Evolutionary conservation across 1,140 invertebrate species (phyloP).

Genomic region (Dysdera silvatica): DNA sequence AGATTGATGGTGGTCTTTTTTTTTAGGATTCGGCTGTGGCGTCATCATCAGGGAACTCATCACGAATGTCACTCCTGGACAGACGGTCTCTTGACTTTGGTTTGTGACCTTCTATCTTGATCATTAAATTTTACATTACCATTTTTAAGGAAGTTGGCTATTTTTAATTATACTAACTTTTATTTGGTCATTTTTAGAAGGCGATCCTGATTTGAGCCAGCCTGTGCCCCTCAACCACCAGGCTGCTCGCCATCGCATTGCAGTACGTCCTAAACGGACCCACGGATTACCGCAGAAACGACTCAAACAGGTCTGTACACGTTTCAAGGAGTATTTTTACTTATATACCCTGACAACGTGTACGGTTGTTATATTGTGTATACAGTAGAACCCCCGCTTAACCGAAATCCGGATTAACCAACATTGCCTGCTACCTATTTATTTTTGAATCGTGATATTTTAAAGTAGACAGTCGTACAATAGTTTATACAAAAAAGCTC

Average conservation of each 20-base stretch:
- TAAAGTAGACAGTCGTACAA: too few relatives aligned
- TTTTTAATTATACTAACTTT: conserved; percentile 32
- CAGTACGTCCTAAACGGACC: conserved; percentile 62
- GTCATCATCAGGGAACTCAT: conserved; percentile 45
- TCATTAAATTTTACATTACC: neutral
- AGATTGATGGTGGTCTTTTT: neutral
- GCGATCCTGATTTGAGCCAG: conserved; percentile 35
- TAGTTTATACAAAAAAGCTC: too few relatives aligned
- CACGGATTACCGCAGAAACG: conserved; percentile 59
- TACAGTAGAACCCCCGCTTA: too few relatives aligned
- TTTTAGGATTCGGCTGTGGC: conserved; percentile 46
- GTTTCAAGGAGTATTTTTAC: too few relatives aligned
- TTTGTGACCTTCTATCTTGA: conserved; percentile 2
- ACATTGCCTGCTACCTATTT: too few relatives aligned
- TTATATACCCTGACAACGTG: too few relatives aligned
- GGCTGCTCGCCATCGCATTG: conserved; percentile 68
- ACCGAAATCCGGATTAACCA: too few relatives aligned
- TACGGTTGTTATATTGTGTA: too few relatives aligned
- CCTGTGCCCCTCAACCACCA: conserved; percentile 60
- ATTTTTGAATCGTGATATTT: too few relatives aligned
- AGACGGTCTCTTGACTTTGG: conserved; percentile 39
- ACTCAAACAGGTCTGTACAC: conserved; percentile 20
- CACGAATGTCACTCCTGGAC: conserved; percentile 48
- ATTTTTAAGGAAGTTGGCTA: neutral
- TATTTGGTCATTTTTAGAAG: conserved; percentile 36